Percentiles rank a stretch among this genome's conserved stretches.
phyloP scores from a whole-genome alignment of 2,113 vertebrate genomes.

The Bucco capensis region DNA sequence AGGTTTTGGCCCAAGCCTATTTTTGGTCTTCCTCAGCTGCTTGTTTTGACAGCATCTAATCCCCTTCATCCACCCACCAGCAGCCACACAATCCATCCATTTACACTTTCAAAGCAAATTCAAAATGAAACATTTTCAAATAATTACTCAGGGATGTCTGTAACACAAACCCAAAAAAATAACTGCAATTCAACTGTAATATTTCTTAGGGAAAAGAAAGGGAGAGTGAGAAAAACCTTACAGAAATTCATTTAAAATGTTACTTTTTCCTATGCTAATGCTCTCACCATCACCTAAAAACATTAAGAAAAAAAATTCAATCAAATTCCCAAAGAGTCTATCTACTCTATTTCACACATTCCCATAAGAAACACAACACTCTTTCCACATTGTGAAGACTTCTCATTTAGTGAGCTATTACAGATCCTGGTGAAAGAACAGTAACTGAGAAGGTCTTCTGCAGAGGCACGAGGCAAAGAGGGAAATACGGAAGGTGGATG shows the following conservation, averaged over 20 bases:
- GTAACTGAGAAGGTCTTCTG: neutral
- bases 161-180: slow-evolving; percentile 19
- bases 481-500: neutral
- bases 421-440: neutral
- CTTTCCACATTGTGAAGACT: neutral
- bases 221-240: neutral
- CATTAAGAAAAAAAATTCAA: neutral
- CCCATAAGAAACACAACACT: neutral
- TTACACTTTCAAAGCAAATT: slow-evolving; percentile 41
- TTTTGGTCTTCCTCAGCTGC: slow-evolving; percentile 41
- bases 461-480: neutral
- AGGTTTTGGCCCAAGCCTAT: slow-evolving; percentile 53
- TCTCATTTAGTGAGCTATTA: neutral
- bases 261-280: neutral
- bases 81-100: slow-evolving; percentile 22
- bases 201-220: neutral
- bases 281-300: neutral
- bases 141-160: slow-evolving; percentile 30
- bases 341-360: neutral
- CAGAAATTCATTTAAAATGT: neutral
- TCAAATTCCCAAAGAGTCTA: neutral
- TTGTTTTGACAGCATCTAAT: slow-evolving; percentile 63
- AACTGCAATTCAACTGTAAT: neutral
- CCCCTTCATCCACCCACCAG: slow-evolving; percentile 27
- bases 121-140: slow-evolving; percentile 45